Evolutionary conservation across 2,113 vertebrate genomes (phyloP).

Genomic region (Gymnarchus niloticus): DNA sequence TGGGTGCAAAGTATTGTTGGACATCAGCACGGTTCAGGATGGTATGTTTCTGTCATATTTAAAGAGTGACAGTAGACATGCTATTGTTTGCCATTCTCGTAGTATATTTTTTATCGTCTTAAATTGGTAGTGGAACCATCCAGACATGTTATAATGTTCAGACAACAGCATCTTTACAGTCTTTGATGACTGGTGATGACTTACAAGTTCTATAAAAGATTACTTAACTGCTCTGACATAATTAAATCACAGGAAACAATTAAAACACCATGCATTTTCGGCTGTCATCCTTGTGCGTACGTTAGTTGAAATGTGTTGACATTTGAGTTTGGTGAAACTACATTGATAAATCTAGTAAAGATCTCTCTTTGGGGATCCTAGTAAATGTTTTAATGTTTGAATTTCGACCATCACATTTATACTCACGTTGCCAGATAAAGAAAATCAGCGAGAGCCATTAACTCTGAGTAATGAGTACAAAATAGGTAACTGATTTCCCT

Average conservation of each 20-base stretch:
- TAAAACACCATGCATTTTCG: background rate
- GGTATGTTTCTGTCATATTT: background rate
- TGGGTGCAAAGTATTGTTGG: background rate
- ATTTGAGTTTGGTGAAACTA: background rate
- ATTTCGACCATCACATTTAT: too few species aligned
- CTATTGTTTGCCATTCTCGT: background rate
- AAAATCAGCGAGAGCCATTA: too few species aligned
- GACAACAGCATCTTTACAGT: constrained; percentile 28
- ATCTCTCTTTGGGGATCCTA: too few species aligned
- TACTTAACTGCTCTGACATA: too few species aligned
- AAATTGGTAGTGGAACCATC: background rate
- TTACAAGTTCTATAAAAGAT: too few species aligned
- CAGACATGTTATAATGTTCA: constrained; percentile 16
- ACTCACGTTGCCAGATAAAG: too few species aligned
- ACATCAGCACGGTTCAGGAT: background rate
- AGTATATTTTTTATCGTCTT: background rate
- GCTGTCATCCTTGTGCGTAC: background rate
- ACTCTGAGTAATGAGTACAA: too few species aligned
- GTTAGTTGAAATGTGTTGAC: too few species aligned
- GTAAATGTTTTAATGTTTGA: too few species aligned
- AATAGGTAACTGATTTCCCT: too few species aligned
- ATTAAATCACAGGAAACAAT: background rate
- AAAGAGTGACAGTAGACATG: background rate
- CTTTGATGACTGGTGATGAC: constrained; percentile 42
- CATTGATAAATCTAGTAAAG: background rate